A percentile compares a stretch with the other conserved stretches of the same genome.
Evolutionary conservation across 1,140 invertebrate genomes (phyloP).

Genomic region (Dendroctonus ponderosae): DNA sequence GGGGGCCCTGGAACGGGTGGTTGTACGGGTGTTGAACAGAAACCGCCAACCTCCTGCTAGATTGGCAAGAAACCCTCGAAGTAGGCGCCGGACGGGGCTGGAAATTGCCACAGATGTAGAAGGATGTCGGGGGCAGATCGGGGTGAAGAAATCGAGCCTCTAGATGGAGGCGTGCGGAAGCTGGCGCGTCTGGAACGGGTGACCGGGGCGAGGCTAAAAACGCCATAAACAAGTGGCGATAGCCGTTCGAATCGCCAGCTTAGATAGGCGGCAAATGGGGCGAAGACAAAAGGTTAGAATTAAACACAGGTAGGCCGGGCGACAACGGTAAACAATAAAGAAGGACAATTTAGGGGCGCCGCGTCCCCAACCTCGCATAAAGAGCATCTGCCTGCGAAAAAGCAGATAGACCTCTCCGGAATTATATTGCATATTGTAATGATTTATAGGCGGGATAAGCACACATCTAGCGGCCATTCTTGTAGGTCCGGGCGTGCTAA

Average conservation of each 20-base stretch:
- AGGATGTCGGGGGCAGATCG: too few relatives aligned
- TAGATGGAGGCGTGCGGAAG: too few relatives aligned
- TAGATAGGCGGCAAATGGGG: slow-evolving; percentile 12
- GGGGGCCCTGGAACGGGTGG: too few relatives aligned
- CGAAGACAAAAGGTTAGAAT: slow-evolving; percentile 34
- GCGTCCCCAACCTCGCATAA: slow-evolving; percentile 42
- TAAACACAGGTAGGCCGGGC: slow-evolving; percentile 34
- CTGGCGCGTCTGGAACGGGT: too few relatives aligned
- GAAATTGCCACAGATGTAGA: too few relatives aligned
- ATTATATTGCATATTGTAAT: slow-evolving; percentile 54
- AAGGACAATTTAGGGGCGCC: slow-evolving; percentile 32
- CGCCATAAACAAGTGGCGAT: not conserved
- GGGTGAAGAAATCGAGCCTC: too few relatives aligned
- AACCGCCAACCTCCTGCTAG: too few relatives aligned
- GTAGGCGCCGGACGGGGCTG: too few relatives aligned
- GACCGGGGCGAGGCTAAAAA: too few relatives aligned
- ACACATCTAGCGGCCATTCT: slow-evolving; percentile 52
- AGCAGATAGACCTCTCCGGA: slow-evolving; percentile 52
- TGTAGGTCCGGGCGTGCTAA: slow-evolving; percentile 52
- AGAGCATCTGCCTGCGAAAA: slow-evolving; percentile 52
- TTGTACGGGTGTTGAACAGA: too few relatives aligned
- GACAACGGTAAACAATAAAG: slow-evolving; percentile 35
- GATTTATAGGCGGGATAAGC: slow-evolving; percentile 52
- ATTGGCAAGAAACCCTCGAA: too few relatives aligned
- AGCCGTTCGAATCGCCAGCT: not conserved